These are phyloP conservation scores for Anguilla pacifica DNA, from an alignment of 2,797 vertebrate species.

Conservation along the genomic window DNA sequence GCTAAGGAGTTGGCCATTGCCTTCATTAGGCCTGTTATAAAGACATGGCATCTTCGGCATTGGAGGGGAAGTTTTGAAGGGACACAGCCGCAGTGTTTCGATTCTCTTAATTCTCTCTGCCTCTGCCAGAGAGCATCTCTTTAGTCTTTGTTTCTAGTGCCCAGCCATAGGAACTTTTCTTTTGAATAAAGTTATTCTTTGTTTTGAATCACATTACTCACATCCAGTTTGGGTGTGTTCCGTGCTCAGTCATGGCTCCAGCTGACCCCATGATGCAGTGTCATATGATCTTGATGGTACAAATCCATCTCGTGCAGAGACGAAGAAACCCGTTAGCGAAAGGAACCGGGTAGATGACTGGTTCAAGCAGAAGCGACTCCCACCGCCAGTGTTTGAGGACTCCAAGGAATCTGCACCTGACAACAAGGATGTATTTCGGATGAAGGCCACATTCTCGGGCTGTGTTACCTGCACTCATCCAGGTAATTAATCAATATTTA, in stretches of 20 bases:
- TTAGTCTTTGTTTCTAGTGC: not conserved
- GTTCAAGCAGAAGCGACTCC: conserved; percentile 44
- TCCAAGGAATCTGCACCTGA: conserved; percentile 29
- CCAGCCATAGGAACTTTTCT: too few relatives aligned
- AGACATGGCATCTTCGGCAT: not conserved
- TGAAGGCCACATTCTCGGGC: conserved; percentile 51
- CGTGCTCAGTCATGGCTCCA: too few relatives aligned
- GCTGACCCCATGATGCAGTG: not conserved
- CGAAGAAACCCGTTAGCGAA: not conserved
- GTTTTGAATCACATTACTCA: too few relatives aligned
- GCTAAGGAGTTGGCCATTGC: not conserved
- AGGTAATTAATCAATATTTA: conserved; percentile 40
- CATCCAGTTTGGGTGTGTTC: too few relatives aligned
- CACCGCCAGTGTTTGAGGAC: conserved; percentile 46
- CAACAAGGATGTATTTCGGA: conserved; percentile 38
- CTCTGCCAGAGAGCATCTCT: not conserved
- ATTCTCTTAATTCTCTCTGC: not conserved
- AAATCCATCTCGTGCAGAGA: conserved; percentile 16
- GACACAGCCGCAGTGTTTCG: not conserved
- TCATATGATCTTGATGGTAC: not conserved
- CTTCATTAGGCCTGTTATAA: not conserved
- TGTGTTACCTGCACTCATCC: conserved; percentile 40
- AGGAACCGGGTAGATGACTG: conserved; percentile 51
- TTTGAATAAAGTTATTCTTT: too few relatives aligned
- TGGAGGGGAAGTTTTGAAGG: not conserved